A percentile compares a stretch with the other conserved stretches of the same genome.
Evolutionary conservation across 2,888 invertebrate genomes (phyloP).

Genomic region (Cephus rjabovi): DNA sequence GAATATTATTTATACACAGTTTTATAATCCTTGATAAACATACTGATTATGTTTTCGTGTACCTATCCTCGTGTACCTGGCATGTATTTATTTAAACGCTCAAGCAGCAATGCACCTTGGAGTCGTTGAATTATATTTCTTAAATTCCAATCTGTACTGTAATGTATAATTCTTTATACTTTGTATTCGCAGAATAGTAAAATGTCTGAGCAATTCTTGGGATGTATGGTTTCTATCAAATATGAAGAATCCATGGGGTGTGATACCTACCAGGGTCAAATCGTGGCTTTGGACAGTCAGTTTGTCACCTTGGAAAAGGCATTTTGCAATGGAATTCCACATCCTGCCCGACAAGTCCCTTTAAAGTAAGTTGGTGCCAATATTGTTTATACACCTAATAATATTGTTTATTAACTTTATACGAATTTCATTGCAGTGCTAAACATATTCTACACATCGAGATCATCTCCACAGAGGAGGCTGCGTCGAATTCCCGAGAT

Average conservation of each 20-base stretch:
- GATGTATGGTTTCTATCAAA: slow-evolving; percentile 86
- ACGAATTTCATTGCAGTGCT: slow-evolving; percentile 68
- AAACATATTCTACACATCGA: slow-evolving; percentile 81
- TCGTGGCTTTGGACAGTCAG: slow-evolving; percentile 78
- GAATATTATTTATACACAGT: neutral
- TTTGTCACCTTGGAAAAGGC: slow-evolving; percentile 82
- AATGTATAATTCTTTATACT: neutral
- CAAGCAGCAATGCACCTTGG: neutral
- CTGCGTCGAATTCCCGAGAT: slow-evolving; percentile 54
- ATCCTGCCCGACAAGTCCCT: slow-evolving; percentile 72
- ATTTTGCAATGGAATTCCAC: slow-evolving; percentile 83
- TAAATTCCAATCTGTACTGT: neutral
- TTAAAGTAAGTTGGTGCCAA: slow-evolving; percentile 69
- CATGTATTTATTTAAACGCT: neutral
- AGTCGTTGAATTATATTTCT: neutral
- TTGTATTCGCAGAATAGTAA: slow-evolving; percentile 8
- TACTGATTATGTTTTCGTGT: neutral
- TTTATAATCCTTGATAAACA: neutral
- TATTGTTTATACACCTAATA: slow-evolving; percentile 1
- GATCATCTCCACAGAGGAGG: slow-evolving; percentile 77
- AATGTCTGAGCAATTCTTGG: slow-evolving; percentile 67
- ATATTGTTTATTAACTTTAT: neutral
- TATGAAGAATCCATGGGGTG: slow-evolving; percentile 79
- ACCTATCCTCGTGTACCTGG: neutral
- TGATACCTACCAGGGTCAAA: slow-evolving; percentile 81